Evolutionary conservation across 2,113 vertebrate genomes (phyloP).

Genomic region (Nannospalax galili): DNA sequence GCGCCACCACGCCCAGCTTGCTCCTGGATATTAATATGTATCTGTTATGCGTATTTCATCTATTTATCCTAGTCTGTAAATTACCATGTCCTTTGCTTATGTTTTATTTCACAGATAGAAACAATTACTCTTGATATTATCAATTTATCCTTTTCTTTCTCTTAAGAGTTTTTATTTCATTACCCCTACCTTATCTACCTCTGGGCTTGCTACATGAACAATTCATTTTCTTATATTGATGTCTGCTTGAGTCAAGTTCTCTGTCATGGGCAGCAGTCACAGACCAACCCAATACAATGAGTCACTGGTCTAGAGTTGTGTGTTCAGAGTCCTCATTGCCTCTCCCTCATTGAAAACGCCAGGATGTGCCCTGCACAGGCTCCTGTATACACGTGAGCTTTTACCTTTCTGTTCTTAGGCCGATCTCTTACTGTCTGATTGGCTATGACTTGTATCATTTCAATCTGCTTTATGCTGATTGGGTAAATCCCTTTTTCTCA

Average conservation of each 20-base stretch:
- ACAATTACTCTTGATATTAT: conserved; percentile 31
- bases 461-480: not conserved
- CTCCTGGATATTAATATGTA: not conserved
- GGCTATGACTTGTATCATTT: not conserved
- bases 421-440: not conserved
- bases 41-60: not conserved
- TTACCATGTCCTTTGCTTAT: conserved; percentile 25
- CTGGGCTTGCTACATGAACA: not conserved
- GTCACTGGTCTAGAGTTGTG: too few species aligned
- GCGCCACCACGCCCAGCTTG: not conserved
- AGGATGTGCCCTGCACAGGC: not conserved
- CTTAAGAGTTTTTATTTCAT: not conserved
- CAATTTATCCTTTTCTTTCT: not conserved
- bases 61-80: conserved; percentile 25
- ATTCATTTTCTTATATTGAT: not conserved
- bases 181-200: not conserved
- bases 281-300: not conserved
- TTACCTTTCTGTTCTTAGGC: not conserved
- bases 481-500: not conserved
- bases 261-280: not conserved
- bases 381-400: not conserved
- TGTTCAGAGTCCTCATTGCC: fast-evolving
- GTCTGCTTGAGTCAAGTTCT: not conserved
- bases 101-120: not conserved
- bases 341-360: not conserved